Conservation (phyloP, 2,888 invertebrate genomes). For the Steinernema hermaphroditum region DNA sequence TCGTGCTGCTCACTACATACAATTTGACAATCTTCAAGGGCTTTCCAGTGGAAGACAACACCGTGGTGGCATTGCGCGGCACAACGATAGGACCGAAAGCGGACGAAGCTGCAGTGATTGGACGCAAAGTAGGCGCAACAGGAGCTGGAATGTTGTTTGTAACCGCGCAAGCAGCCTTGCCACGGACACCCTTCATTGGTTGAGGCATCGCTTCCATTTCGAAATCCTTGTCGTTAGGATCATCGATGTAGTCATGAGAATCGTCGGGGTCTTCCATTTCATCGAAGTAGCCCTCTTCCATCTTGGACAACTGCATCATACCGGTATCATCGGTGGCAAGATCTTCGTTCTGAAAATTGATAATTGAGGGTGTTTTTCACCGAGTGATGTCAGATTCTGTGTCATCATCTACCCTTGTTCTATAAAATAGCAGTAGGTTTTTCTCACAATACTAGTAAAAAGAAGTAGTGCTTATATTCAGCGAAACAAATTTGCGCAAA, state of each 20-base stretch:
- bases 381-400: no score
- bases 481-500: not conserved
- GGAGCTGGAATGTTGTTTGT: not conserved
- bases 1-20: no score
- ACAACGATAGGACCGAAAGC: not conserved
- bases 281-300: not conserved
- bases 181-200: not conserved
- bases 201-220: not conserved
- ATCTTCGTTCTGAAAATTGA: not conserved
- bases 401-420: no score
- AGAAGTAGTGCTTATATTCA: not conserved
- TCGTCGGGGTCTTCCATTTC: not conserved
- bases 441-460: not conserved
- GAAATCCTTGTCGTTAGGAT: not conserved
- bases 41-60: constrained; percentile 8
- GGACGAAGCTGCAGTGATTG: not conserved
- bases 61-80: not conserved
- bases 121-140: not conserved
- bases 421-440: no score
- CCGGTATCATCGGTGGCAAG: constrained; percentile 15
- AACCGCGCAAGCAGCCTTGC: not conserved
- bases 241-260: not conserved
- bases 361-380: no score
- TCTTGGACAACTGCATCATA: not conserved
- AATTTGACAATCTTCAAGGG: constrained; percentile 14